Evolutionary conservation across 2,113 vertebrate species (phyloP), one percentile per base, ranked within the genome.

Genomic region (Sorex araneus): DNA sequence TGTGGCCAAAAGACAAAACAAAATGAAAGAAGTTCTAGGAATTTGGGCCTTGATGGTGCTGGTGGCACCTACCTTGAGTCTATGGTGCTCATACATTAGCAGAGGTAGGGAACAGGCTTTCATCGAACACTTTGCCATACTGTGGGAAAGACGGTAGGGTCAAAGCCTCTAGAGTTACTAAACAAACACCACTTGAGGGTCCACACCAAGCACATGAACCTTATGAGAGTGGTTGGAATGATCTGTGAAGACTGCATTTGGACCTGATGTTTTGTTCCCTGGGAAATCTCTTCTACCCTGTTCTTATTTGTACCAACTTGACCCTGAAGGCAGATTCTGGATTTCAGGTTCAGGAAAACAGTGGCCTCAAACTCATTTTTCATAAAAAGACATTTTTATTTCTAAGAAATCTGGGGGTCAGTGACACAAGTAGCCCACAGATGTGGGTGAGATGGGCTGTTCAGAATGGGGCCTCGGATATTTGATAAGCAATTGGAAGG

Each of bases 321-420:
- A 1, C 54, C 74, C 63, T 87, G 45, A 89, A 87, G 81, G 84
- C 25, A 77, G 82, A 93, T 78, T 89, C 40, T 84, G 54, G 28
- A 82, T 80, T 73, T 47, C 77, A 88, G 60, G 43, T 87, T 91
- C 76, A 47, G 45, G n/a, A 66, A 43, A 91, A 79, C 83, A 82
- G 15, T 43, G 28, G 92, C 21, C 63, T 90, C 25, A 28, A 92
- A 77, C 84, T 84, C 74, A 32, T 67, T 74, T 94, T 92, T 94
- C 70, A 74, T 57, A 74, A 81, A 91, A 75, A 64, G 54, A 64
- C n/a, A 45, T 84, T 82, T 92, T 36, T 73, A 84, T 27, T 73
- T 88, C 43, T 79, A 84, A 89, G 70, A 28, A 84, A 64, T 63
- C 64, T 2, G 6, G 34, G 71, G 57, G 21, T 75, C 71, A 36